phyloP scores from a whole-genome alignment of 1,140 invertebrate genomes.

The Pomacea maculata region DNA sequence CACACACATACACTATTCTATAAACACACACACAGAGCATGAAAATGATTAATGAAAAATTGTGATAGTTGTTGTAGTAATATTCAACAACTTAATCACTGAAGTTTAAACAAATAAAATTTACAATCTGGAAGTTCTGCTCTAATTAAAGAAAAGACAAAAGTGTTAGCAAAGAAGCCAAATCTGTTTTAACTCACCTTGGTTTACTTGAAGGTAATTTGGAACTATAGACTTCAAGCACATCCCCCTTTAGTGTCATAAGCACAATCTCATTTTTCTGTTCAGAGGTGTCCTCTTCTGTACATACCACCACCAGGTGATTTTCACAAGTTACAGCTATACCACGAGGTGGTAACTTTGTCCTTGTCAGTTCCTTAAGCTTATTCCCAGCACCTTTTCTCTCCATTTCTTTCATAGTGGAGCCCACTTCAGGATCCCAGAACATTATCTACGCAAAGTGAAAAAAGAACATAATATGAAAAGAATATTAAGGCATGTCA shows the following conservation, averaged over 20 bases:
- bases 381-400: neutral
- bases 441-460: neutral
- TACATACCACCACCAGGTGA: slow-evolving; percentile 16
- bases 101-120: neutral
- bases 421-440: slow-evolving; percentile 16
- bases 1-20: no score
- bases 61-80: no score
- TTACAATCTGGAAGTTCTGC: neutral
- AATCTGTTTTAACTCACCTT: neutral
- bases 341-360: slow-evolving; percentile 11
- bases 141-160: neutral
- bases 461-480: no score
- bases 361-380: neutral
- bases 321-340: slow-evolving; percentile 19
- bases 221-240: neutral
- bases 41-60: no score
- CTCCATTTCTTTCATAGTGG: neutral
- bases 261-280: neutral
- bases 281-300: neutral
- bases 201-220: no score
- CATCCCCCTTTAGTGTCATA: slow-evolving; percentile 15
- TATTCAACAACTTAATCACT: neutral
- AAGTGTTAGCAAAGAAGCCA: neutral
- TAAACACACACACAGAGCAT: no score
- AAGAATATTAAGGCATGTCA: no score